Evolutionary conservation across 2,113 vertebrate genomes (phyloP), one percentile per base, ranked within the genome.

Genomic region (Odontesthes bonariensis): DNA sequence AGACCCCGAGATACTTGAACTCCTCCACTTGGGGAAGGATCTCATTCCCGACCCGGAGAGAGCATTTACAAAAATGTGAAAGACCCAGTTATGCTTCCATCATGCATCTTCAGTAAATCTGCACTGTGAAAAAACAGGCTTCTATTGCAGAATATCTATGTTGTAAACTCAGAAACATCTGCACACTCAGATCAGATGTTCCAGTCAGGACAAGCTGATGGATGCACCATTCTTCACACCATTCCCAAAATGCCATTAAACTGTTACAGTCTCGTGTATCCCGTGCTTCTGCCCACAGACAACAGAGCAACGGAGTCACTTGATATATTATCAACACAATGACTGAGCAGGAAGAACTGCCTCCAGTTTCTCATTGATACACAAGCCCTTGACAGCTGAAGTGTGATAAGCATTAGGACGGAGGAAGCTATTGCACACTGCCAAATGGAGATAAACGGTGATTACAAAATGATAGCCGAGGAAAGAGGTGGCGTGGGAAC

Each of bases 351-450:
- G 86, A 90, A 87, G 75, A 89, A 65, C 75, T 58, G 84, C 67
- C 82, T 84, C 79, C 71, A 54, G 87, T 90, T 82, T 80, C 87
- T 87, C 84, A 69, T 58, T 65, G 75, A 69, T 67, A 88, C 81
- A 85, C 58, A 79, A 75, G 74, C 20, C 55, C 61, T 65, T 81
- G 87, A 84, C 87, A 86, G 78, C 69, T 76, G 58, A 67, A 69
- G 86, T 84, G 88, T 88, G 88, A 91, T 89, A 88, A 89, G 83
- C 63, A 86, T 84, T 77, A 64, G 81, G 81, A 75, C 68, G 64
- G 81, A 73, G 83, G 56, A 58, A 66, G 74, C 62, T 55, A 68
- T 52, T 1, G 16, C 57, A 55, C 9, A 32, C 70, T 78, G 84
- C 82, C 82, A 81, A 85, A 63, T 0, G 2, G 84, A 77, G 85